Percentiles rank a stretch among this genome's conserved stretches.
phyloP scores from a whole-genome alignment of 2,113 vertebrate species.

The Tylochromis polylepis region DNA sequence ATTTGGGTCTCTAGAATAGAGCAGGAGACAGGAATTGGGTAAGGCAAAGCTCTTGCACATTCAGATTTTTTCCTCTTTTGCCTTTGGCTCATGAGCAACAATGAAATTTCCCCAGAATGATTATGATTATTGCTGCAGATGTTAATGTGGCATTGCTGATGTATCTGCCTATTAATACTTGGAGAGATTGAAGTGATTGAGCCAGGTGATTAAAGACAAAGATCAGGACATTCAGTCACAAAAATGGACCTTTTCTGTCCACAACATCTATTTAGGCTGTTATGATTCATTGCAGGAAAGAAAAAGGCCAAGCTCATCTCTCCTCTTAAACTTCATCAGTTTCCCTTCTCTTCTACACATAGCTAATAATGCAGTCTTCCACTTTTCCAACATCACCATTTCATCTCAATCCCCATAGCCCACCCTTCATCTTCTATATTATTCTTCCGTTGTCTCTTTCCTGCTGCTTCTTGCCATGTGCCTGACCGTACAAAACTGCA shows the following conservation, averaged over 20 bases:
- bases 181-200: conserved; percentile 11
- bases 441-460: not conserved
- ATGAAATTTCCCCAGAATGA: conserved; percentile 4
- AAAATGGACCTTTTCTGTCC: conserved; percentile 45
- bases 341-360: not conserved
- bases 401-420: not conserved
- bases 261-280: conserved; percentile 10
- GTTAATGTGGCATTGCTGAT: not conserved
- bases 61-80: not conserved
- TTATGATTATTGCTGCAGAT: conserved; percentile 15
- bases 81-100: not conserved
- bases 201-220: conserved; percentile 31
- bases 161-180: conserved; percentile 11
- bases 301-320: conserved; percentile 18
- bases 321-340: conserved; percentile 18
- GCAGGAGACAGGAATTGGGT: conserved; percentile 4
- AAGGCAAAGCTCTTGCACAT: not conserved
- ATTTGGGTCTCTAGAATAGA: conserved; percentile 44
- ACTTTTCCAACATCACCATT: not conserved
- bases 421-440: not conserved
- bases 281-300: conserved; percentile 1
- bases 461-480: not conserved
- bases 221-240: conserved; percentile 22
- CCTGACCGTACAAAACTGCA: not conserved
- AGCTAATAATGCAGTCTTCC: not conserved